phyloP scores from a whole-genome alignment of 2,888 invertebrate species.

The Hypselothyrea guttata region DNA sequence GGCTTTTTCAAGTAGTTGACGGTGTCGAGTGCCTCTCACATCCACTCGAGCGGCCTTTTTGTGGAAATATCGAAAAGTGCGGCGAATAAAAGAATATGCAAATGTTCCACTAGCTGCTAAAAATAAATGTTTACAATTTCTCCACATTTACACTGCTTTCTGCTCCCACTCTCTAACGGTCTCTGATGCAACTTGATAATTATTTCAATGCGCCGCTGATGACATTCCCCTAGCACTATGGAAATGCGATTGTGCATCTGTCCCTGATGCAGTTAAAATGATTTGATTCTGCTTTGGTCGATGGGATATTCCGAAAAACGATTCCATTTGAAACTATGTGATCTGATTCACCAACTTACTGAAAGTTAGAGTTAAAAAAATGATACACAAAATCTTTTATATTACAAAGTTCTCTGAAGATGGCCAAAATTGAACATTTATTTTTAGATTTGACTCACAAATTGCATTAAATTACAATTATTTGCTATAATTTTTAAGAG shows the following conservation, averaged over 20 bases:
- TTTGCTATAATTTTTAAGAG: too few relatives aligned
- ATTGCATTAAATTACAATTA: too few relatives aligned
- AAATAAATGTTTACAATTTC: slow-evolving; percentile 38
- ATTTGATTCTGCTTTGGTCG: too few relatives aligned
- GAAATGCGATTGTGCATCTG: slow-evolving; percentile 7
- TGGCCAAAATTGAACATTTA: too few relatives aligned
- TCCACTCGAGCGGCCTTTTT: slow-evolving; percentile 48
- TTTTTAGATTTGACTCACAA: too few relatives aligned
- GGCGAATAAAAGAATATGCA: neutral
- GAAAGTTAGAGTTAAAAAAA: too few relatives aligned
- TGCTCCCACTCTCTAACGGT: neutral
- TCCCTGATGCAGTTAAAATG: too few relatives aligned
- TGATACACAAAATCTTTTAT: too few relatives aligned
- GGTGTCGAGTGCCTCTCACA: slow-evolving; percentile 43
- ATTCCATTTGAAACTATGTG: too few relatives aligned
- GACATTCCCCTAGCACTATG: slow-evolving; percentile 23
- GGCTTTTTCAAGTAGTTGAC: slow-evolving; percentile 51
- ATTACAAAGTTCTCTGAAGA: too few relatives aligned
- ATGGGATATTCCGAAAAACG: too few relatives aligned
- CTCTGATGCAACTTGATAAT: slow-evolving; percentile 25
- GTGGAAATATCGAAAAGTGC: slow-evolving; percentile 39
- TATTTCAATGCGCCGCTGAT: slow-evolving; percentile 43
- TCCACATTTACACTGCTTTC: slow-evolving; percentile 1
- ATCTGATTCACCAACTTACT: too few relatives aligned
- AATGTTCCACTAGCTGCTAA: slow-evolving; percentile 21